These are phyloP conservation scores for Mellilla xanthometata DNA, from an alignment of 2,888 invertebrate species.

Conservation along the genomic window DNA sequence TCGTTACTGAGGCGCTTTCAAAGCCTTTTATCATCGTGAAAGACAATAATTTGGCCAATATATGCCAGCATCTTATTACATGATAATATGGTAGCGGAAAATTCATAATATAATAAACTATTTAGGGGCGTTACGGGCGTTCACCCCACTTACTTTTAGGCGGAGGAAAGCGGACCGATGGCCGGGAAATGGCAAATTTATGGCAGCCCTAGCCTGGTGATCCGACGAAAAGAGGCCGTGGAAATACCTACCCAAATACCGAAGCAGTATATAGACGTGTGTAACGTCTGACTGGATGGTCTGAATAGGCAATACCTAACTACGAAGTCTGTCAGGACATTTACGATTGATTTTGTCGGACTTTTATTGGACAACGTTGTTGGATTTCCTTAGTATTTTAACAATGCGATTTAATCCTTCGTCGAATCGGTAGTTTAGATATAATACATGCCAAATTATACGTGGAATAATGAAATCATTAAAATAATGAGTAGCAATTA, in stretches of 20 bases:
- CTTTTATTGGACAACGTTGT: too few species aligned
- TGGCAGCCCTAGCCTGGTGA: conserved; percentile 48
- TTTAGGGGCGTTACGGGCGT: conserved; percentile 41
- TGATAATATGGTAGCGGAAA: conserved; percentile 19
- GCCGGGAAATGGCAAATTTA: conserved; percentile 40
- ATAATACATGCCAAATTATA: too few species aligned
- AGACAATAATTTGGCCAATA: too few species aligned
- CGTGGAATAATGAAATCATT: background rate
- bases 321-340: conserved; percentile 1
- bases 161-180: conserved; percentile 42
- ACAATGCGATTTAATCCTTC: too few species aligned
- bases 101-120: conserved; percentile 32
- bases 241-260: conserved; percentile 16
- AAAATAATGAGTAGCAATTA: conserved; percentile 1
- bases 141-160: conserved; percentile 37
- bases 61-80: background rate
- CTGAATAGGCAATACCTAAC: conserved; percentile 2
- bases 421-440: too few species aligned
- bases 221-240: conserved; percentile 41
- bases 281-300: conserved; percentile 10
- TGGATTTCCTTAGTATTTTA: too few species aligned
- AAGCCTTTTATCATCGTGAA: too few species aligned
- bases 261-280: conserved; percentile 15
- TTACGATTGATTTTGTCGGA: background rate
- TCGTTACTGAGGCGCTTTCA: too few species aligned